These are phyloP conservation scores for Halcyon senegalensis DNA, from an alignment of 2,113 vertebrate species.

Conservation along the genomic window DNA sequence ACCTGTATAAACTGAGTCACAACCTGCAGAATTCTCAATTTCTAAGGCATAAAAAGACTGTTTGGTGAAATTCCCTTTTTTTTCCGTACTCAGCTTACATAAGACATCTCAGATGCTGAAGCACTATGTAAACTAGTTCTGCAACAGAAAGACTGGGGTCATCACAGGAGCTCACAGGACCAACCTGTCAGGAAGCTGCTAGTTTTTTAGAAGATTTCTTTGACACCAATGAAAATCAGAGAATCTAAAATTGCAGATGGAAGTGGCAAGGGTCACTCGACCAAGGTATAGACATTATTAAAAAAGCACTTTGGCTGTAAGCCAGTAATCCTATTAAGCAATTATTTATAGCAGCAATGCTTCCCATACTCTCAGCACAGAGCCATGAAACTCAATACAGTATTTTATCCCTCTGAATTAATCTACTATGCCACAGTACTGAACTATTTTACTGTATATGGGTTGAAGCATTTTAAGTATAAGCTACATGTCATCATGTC, in stretches of 20 bases:
- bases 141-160: background rate
- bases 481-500: background rate
- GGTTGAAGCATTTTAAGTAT: conserved; percentile 23
- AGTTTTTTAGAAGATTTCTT: background rate
- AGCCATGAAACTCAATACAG: background rate
- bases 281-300: background rate
- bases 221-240: background rate
- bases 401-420: background rate
- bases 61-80: background rate
- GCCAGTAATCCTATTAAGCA: background rate
- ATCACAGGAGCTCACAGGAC: background rate
- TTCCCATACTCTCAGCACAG: background rate
- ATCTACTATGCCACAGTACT: background rate
- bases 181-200: background rate
- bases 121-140: background rate
- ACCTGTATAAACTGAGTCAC: background rate
- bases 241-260: background rate
- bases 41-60: background rate
- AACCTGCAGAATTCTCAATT: background rate
- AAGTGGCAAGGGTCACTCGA: background rate
- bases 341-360: background rate
- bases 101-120: background rate
- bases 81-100: background rate
- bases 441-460: background rate
- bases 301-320: background rate